Conservation (phyloP, 1,140 invertebrate species). For the Drosophila ohnishii region DNA sequence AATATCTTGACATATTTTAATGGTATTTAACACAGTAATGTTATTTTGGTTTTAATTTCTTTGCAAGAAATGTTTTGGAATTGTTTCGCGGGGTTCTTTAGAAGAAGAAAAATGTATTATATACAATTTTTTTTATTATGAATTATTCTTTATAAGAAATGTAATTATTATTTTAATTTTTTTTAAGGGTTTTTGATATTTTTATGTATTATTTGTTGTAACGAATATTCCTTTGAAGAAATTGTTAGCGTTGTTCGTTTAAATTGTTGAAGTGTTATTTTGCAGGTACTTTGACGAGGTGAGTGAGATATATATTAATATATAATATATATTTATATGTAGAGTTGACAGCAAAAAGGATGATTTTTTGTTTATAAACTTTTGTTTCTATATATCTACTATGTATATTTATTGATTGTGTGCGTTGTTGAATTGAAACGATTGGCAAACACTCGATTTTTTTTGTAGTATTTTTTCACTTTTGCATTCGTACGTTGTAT, state of each 20-base stretch:
- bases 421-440: constrained; percentile 57
- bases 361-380: constrained; percentile 47
- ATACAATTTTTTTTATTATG: constrained; percentile 14
- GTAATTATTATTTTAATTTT: constrained; percentile 12
- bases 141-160: constrained; percentile 34
- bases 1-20: constrained; percentile 32
- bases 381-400: constrained; percentile 32
- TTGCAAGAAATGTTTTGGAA: constrained; percentile 38
- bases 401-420: constrained; percentile 52
- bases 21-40: constrained; percentile 17
- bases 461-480: constrained; percentile 26
- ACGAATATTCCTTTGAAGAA: constrained; percentile 34
- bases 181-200: constrained; percentile 12
- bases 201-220: constrained; percentile 11
- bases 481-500: constrained; percentile 9
- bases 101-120: constrained; percentile 33
- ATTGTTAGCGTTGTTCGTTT: constrained; percentile 20
- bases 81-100: constrained; percentile 26
- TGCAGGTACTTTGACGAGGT: constrained; percentile 77
- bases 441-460: constrained; percentile 38
- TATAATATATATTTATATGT: constrained; percentile 39
- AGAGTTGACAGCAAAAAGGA: constrained; percentile 53
- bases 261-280: constrained; percentile 39
- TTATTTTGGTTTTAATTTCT: constrained; percentile 35
- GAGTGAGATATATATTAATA: constrained; percentile 56